A percentile compares a stretch with the other conserved stretches of the same genome.
These are phyloP conservation scores for Isaurus tuberculatus DNA, from an alignment of 92 coral and sea anemone species.

Conservation along the genomic window DNA sequence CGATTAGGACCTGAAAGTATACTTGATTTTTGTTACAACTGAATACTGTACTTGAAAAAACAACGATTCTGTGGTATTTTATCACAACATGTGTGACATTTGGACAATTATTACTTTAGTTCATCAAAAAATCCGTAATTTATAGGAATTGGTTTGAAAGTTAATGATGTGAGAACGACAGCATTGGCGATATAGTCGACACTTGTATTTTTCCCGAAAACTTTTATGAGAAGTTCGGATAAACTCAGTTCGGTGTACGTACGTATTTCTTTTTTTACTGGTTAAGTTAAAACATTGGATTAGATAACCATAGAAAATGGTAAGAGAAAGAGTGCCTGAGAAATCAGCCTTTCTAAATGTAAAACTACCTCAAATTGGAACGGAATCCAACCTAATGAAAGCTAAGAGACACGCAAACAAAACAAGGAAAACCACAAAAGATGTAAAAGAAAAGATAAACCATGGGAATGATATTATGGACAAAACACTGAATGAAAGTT, in stretches of 20 bases:
- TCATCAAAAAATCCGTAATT: neutral
- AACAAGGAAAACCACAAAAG: neutral
- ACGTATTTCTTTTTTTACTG: too few species aligned
- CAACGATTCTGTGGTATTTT: neutral
- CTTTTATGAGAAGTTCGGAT: neutral
- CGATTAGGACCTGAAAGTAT: neutral
- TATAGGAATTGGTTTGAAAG: too few species aligned
- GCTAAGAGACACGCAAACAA: neutral
- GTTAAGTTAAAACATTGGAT: too few species aligned
- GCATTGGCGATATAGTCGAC: neutral
- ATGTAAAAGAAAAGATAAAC: neutral
- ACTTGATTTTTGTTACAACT: neutral
- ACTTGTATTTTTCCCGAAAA: neutral
- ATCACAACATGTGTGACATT: neutral
- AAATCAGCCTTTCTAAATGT: neutral
- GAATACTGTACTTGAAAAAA: neutral
- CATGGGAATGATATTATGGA: neutral
- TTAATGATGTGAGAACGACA: neutral
- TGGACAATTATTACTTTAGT: neutral
- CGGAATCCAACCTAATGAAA: neutral
- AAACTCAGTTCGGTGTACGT: neutral
- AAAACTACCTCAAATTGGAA: conserved; percentile 22
- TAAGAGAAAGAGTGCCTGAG: neutral
- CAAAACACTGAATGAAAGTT: neutral
- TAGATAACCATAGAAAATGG: too few species aligned